Evolutionary conservation across 2,797 vertebrate genomes (phyloP), one percentile per base, ranked within the genome.

Genomic region (Otolemur crassicaudatus): DNA sequence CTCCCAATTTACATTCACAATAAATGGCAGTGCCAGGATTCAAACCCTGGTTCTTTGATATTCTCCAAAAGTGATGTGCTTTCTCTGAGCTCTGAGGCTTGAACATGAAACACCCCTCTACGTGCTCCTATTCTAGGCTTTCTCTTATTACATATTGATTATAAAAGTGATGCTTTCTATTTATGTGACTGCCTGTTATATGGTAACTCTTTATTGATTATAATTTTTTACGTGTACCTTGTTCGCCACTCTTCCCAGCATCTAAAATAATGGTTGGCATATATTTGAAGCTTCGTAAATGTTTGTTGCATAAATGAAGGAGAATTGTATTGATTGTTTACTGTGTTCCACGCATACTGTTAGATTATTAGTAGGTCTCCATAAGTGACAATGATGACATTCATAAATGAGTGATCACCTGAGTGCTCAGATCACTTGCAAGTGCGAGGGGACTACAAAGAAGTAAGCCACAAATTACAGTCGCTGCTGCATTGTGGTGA

Each of bases 41-140:
- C n/a, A 82, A n/a, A 76, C 60, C 22, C 22, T 46, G 37, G 12
- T 1, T 65, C 27, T 89, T 17, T n/a, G 22, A 5, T 63, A 2
- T 46, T 61, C 16, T 5, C 12, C 14, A n/a, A n/a, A 4, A n/a
- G 3, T 20, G 34, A 0, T 9, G 12, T n/a, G 16, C 1, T n/a
- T 95, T 87, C 20, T 67, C 34, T 65, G 34, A 81, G 1, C 2
- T 87, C 11, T 61, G 43, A 85, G n/a, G 10, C 27, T 53, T 67
- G 40, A 77, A 49, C 4, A 25, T 40, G 31, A 61, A 81, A 49
- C 7, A 37, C 11, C 16, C 10, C 10, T 63, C 25, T 27, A n/a
- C 8, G 1, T 70, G 4, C 3, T 79, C 14, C 27, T 58, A 20
- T 9, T 0, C 5, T 76, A 5, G 20, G 9, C 4, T 91, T 19